Evolutionary conservation across 1,140 invertebrate genomes (phyloP), one percentile per base, ranked within the genome.

Genomic region (Eriosoma lanigerum): DNA sequence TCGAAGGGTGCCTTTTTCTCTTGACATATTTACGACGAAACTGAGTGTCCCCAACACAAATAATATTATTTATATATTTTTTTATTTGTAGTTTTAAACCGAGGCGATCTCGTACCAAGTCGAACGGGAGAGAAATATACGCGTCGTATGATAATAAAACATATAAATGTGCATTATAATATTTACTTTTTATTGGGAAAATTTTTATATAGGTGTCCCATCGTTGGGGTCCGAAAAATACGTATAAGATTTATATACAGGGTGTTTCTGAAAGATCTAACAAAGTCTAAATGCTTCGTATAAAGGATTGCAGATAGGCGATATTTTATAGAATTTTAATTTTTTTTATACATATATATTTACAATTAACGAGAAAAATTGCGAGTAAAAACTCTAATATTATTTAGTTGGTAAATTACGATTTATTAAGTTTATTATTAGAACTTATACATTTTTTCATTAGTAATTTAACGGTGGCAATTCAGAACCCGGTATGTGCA

Each of bases 11-110:
- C 73, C 52, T 44, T 76, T 72, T 58, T 76, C 73, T 46, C 52
- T 76, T 76, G 73, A 76, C 73, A 76, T 76, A 76, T 76, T 76
- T 76, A 76, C 73, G 73, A 76, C 73, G 58, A 76, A 76, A 76
- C 73, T 58, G 73, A 76, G 73, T 76, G 73, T 76, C 38, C 73
- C 73, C 73, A 76, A 76, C 73, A 76, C 52, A 76, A n/a, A 76
- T 58, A 76, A 76, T 76, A 76, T 76, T 76, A 76, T 76, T 76
- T 76, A 76, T 76, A 38, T n/a, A n/a, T n/a, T n/a, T 38, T 38
- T 76, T 76, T 44, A 76, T 76, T 56, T 76, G 73, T 76, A 76
- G 26, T 76, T 76, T 76, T 76, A 76, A 54, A 50, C 70, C 50
- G 32, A 1, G 52, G 19, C 73, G 50, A 76, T 38, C 73, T 24